phyloP scores from a whole-genome alignment of 2,888 invertebrate species.

The Ectemnius cavifrons region DNA sequence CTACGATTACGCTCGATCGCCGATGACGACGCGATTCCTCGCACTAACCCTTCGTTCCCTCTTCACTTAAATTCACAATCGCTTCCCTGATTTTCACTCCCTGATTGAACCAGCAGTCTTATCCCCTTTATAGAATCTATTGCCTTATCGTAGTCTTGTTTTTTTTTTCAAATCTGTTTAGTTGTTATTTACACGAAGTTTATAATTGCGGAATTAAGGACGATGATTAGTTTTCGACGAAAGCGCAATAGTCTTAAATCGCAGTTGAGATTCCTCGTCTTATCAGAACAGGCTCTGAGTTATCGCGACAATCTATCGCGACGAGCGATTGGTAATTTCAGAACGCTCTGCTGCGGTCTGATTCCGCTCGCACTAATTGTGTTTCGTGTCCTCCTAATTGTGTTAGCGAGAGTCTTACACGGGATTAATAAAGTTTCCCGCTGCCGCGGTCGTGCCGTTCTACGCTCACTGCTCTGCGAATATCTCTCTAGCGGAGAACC shows the following conservation, averaged over 20 bases:
- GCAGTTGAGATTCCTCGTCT: background rate
- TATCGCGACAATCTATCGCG: too few species aligned
- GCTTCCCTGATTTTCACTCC: constrained; percentile 15
- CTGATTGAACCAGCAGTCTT: too few species aligned
- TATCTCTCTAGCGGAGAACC: constrained; percentile 27
- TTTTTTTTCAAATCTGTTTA: too few species aligned
- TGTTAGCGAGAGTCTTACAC: constrained; percentile 56
- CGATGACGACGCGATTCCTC: constrained; percentile 54
- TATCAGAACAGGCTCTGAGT: too few species aligned
- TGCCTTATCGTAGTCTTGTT: too few species aligned
- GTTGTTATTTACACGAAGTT: too few species aligned
- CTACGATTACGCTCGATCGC: constrained; percentile 60
- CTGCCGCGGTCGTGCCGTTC: constrained; percentile 50
- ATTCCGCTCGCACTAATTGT: constrained; percentile 55
- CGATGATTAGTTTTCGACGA: too few species aligned
- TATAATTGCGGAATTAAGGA: too few species aligned
- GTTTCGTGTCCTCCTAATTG: constrained; percentile 60
- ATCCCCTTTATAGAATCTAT: too few species aligned
- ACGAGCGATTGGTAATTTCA: constrained; percentile 56
- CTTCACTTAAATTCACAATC: constrained; percentile 11
- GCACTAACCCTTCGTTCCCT: constrained; percentile 9
- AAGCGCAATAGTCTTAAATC: too few species aligned
- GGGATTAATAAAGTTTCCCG: constrained; percentile 57
- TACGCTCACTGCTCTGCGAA: constrained; percentile 44
- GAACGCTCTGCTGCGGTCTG: constrained; percentile 49